Percentiles rank a stretch among this genome's conserved stretches.
These are phyloP conservation scores for Aphidoletes aphidimyza DNA, from an alignment of 2,888 invertebrate species.

Conservation along the genomic window DNA sequence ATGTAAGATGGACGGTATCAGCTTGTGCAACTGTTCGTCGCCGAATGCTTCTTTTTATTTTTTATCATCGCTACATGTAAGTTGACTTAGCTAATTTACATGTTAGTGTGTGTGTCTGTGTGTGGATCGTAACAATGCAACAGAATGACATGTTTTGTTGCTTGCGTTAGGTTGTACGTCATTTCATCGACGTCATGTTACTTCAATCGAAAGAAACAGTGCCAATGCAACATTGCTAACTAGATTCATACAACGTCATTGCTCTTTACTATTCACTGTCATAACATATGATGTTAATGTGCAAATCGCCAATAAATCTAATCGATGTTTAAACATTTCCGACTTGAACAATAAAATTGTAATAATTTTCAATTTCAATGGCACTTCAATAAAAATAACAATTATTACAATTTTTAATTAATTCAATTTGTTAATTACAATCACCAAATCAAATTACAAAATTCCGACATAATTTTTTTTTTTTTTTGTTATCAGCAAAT, in stretches of 20 bases:
- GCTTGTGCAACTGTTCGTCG: neutral
- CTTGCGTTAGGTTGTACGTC: neutral
- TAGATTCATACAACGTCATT: neutral
- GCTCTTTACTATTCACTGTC: neutral
- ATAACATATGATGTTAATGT: neutral
- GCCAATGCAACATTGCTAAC: neutral
- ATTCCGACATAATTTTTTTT: neutral
- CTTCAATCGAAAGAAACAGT: neutral
- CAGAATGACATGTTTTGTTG: neutral
- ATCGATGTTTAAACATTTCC: neutral
- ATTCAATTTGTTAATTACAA: conserved; percentile 10
- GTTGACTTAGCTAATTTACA: neutral
- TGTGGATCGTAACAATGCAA: too few species aligned
- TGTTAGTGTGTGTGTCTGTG: neutral
- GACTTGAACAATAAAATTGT: neutral
- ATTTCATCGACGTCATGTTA: neutral
- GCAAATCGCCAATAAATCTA: too few species aligned
- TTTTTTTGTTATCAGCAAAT: neutral
- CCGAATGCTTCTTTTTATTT: neutral
- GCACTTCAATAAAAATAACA: conserved; percentile 15
- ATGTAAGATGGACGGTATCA: neutral
- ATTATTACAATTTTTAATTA: neutral
- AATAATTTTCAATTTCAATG: neutral
- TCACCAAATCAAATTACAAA: neutral
- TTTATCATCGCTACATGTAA: neutral